Evolutionary conservation across 2,888 invertebrate species (phyloP), one percentile per base, ranked within the genome.

Genomic region (Anaspis maculata): DNA sequence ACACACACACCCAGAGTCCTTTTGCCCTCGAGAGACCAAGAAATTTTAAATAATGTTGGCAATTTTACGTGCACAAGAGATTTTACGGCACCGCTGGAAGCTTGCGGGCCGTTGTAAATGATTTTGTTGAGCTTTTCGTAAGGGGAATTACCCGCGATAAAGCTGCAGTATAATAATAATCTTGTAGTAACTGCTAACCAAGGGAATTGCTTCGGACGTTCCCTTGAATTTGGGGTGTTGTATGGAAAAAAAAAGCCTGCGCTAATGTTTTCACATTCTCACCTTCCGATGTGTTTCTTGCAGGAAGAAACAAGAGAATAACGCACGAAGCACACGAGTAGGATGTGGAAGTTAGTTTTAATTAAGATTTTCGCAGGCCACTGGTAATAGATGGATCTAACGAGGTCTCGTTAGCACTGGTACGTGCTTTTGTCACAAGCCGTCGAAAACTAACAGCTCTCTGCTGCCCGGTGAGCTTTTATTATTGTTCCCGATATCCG

Each of bases 371-470:
- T 35, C 34, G 39, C 40, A 42, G 45, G 41, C 35, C 46, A 42
- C 48, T 44, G 45, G 28, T 42, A 52, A 54, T 49, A 44, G 50
- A 48, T 47, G 42, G 44, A 45, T 50, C 52, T 54, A 55, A 57
- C 54, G 51, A 55, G 51, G 44, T 37, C 52, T 57, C 52, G 52
- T 55, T 54, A 55, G 51, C 36, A 43, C 37, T 39, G 39, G 43
- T 46, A 52, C 52, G 52, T 53, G 53, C 52, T 46, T 52, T 52
- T 51, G 51, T 50, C 52, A 48, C 51, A 50, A 49, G 49, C 49
- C 47, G 42, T 43, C 40, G 42, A 48, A 42, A 45, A 42, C 40
- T n/a, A n/a, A n/a, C n/a, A n/a, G n/a, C n/a, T n/a, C n/a, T n/a
- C n/a, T n/a, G n/a, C n/a, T 41, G 42, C 19, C 6, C 15, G 22